Evolutionary conservation across 2,797 vertebrate genomes (phyloP).

Genomic region (Lutra lutra): DNA sequence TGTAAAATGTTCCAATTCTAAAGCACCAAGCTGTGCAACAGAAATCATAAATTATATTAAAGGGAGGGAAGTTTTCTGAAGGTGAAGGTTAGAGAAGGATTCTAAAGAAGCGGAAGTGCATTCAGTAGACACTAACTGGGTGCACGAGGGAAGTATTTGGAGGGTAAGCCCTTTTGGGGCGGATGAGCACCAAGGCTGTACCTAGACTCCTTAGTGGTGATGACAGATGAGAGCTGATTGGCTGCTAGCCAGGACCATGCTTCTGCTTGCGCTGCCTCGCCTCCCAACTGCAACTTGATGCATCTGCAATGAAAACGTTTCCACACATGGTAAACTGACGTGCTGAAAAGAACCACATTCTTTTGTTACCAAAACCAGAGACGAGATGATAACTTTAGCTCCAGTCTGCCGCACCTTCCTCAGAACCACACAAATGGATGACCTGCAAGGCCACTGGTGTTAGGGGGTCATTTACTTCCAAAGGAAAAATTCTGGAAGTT

Average conservation of each 20-base stretch:
- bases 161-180: not conserved
- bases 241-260: constrained; percentile 97
- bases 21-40: not conserved
- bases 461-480: not conserved
- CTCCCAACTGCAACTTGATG: constrained; percentile 94
- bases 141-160: not conserved
- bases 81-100: not conserved
- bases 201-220: constrained; percentile 97
- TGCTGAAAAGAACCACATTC: not conserved
- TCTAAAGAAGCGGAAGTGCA: not conserved
- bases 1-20: not conserved
- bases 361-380: not conserved
- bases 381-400: not conserved
- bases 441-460: not conserved
- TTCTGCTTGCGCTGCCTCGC: constrained; percentile 91
- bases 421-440: not conserved
- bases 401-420: not conserved
- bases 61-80: not conserved
- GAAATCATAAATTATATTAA: not conserved
- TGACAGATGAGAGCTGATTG: constrained; percentile 92
- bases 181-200: constrained; percentile 59
- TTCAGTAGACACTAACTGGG: not conserved
- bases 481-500: not conserved
- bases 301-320: constrained; percentile 87
- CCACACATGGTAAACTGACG: not conserved